Base-by-base conservation (phyloP, 1,140 invertebrate genomes). In the Temnothorax nylanderi region DNA sequence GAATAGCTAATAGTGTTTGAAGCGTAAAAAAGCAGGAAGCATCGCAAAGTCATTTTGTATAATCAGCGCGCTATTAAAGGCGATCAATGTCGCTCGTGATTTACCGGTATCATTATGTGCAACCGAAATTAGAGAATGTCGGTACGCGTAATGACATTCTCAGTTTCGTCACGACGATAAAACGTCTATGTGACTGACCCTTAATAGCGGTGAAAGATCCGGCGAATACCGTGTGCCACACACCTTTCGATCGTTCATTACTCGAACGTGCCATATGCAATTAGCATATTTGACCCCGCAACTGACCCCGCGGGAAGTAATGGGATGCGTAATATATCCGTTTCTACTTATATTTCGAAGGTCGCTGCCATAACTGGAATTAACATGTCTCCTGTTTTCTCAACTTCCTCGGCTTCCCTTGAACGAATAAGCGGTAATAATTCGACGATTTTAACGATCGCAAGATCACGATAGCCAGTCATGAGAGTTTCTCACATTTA, bases 221-320 rank as follows among this genome's bases (percentile, higher is more conserved):
- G 21, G 2, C 26, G 47, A 49, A 76, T 41, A 32, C 8, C 3
- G 51, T 21, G 37, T 51, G 41, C 47, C 56, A 60, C 62, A 44
- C 54, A 56, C n/a, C 7, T 71, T 10, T 8, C 18, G 37, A 51
- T 62, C 26, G 41, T 77, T 86, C 54, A 3, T 88, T 89, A 81
- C 44, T 71, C 74, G 74, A 37, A 65, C 26, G 21, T 62, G 65
- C 1, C 47, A 21, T n/a, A 34, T 86, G 62, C 58, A 54, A 81
- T 72, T 47, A 60, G 67, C 65, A 71, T 75, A 58, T 84, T 89
- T 89, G 71, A 89, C 84, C 82, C 47, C 37, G 32, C 13, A 13
- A 26, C 32, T 58, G 67, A 89, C 84, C 76, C 85, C 75, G 37
- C 69, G 84, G 37, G 3, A 44, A 47, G 44, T 86, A 88, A 75